These are phyloP conservation scores for Amphiura filiformis DNA, from an alignment of 35 echinoderm and acorn worm genomes.

Conservation along the genomic window DNA sequence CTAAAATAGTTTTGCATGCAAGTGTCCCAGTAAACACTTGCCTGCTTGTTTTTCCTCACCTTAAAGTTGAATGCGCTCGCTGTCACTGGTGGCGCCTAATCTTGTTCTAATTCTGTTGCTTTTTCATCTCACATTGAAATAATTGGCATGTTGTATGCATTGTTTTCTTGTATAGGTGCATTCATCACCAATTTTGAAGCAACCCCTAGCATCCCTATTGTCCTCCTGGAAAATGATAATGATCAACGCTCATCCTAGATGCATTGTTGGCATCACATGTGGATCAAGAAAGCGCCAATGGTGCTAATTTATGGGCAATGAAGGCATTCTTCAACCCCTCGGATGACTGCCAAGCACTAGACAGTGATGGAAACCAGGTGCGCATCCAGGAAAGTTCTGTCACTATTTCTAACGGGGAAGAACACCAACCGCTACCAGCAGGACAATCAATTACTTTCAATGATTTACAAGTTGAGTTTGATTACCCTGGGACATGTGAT, in stretches of 20 bases:
- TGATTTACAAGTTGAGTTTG: not conserved
- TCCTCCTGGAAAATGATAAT: constrained; percentile 19
- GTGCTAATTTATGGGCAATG: constrained; percentile 12
- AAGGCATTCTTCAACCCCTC: constrained; percentile 10
- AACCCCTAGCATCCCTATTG: not conserved
- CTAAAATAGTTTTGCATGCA: no score
- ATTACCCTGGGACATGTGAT: not conserved
- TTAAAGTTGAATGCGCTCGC: no score
- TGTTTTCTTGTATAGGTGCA: not conserved
- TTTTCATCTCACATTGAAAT: no score
- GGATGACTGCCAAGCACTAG: not conserved
- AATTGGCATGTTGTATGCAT: no score
- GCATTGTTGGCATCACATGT: not conserved
- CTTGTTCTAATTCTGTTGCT: no score
- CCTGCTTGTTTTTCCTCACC: no score
- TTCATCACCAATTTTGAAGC: not conserved
- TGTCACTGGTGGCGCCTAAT: no score
- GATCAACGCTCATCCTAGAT: constrained; percentile 6
- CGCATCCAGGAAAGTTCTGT: not conserved
- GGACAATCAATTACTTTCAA: constrained; percentile 13
- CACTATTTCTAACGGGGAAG: not conserved
- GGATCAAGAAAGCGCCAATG: not conserved
- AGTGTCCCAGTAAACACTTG: no score
- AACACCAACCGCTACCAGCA: not conserved
- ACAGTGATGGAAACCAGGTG: not conserved